Evolutionary conservation across 2,113 vertebrate species (phyloP), one percentile per base, ranked within the genome.

Genomic region (Zosterops pallidus): DNA sequence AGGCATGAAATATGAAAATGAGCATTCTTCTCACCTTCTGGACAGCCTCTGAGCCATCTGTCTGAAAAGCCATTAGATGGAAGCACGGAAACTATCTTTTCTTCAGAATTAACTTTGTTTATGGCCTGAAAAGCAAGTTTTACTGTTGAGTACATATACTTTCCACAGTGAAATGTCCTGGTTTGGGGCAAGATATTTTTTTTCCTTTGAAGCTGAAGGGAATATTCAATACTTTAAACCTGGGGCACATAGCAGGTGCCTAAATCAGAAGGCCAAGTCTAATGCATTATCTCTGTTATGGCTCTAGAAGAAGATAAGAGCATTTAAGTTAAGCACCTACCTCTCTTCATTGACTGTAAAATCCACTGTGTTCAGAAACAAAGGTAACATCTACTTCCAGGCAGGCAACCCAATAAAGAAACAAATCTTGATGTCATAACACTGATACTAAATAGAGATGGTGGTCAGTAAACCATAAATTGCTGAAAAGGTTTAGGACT

Each of bases 241-340:
- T 44, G 24, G 35, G 16, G 31, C 21, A 52, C 10, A 11, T 37
- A 62, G 11, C 8, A 82, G 33, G 9, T 68, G 29, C 8, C 11
- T 60, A 56, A 82, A 71, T 49, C 22, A 72, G 63, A 25, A 75
- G 14, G 21, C 18, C 41, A 64, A 35, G 19, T 67, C 20, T 12
- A 47, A 22, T 16, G 17, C 11, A 4, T 60, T 29, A n/a, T 50
- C 3, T 53, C 37, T 89, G 21, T 50, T 12, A 44, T 41, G 15
- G 21, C 26, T 89, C 60, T 55, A 89, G n/a, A 89, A 7, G 8
- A 29, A 8, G 10, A 33, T 23, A 12, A 67, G 65, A 29, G 9
- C 0, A 2, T 4, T 0, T 20, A 52, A 33, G 6, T 69, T 69
- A 76, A 53, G 10, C 18, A 64, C 1, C 19, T 42, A 3, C 4